Base-by-base conservation (phyloP, 1,140 invertebrate genomes). In the Drosophila pandora region DNA sequence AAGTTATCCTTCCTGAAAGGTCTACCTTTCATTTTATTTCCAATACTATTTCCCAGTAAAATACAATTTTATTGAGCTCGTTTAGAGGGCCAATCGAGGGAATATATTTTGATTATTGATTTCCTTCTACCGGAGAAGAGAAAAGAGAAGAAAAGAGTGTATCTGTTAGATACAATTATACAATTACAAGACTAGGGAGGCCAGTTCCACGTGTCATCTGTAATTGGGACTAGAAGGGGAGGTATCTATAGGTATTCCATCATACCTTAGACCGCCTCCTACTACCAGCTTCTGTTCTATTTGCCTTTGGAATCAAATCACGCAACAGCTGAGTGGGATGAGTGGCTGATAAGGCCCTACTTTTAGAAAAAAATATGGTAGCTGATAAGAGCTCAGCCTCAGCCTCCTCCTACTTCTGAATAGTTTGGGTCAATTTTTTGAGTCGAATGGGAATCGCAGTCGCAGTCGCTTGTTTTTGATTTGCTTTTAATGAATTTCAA, bases 401-500 rank as follows among this genome's bases (percentile, higher is more conserved):
- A 17, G n/a, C 4, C 41, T 6, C 41, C 5, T 43, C 50, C 12
- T 17, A 17, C 17, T 17, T 17, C 17, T 17, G 17, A 17, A 49
- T 13, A 49, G 28, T 49, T 12, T 28, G 28, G 9, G 41, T 68
- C 17, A 28, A 39, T 37, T 54, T 65, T 37, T 37, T 13, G 5
- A 34, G 34, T 28, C 5, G 25, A 28, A 6, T 6, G 23, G 45
- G 48, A 55, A 56, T 61, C 49, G 43, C 17, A 23, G 43, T 61
- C 49, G 43, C 17, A 23, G 43, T 17, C 23, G 34, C 13, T 59
- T 58, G 55, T 30, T 49, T 41, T 59, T 65, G 65, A 69, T 69
- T 69, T 37, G 69, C 32, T 63, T 63, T 74, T 73, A 74, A 74
- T 74, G 68, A 63, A 74, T 74, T 74, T 74, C 70, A 74, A 74